phyloP scores from a whole-genome alignment of 2,797 vertebrate genomes.

The Sebastiscus tertius region DNA sequence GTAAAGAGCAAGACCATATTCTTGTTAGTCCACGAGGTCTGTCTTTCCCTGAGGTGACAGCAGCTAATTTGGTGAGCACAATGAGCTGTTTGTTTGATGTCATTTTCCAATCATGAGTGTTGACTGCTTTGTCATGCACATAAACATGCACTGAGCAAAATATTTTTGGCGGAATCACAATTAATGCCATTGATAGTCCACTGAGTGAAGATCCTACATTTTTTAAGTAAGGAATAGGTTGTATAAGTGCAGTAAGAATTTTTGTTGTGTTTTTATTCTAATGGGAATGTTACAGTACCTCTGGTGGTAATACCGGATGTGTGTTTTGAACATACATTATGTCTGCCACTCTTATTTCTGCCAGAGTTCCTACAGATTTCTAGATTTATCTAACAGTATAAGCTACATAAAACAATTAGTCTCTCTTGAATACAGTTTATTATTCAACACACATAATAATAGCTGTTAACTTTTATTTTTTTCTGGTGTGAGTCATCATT shows the following conservation, averaged over 20 bases:
- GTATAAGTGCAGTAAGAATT: background rate
- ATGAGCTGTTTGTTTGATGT: background rate
- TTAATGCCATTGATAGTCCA: background rate
- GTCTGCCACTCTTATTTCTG: no score
- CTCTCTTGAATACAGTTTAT: background rate
- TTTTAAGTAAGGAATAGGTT: background rate
- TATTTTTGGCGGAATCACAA: background rate
- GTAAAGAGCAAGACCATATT: constrained; percentile 96
- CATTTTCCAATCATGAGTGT: background rate
- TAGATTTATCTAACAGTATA: background rate
- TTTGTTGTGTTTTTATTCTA: background rate
- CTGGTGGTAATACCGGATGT: no score
- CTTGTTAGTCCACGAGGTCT: constrained; percentile 94
- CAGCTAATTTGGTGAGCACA: constrained; percentile 91
- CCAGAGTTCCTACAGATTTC: no score
- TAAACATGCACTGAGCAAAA: background rate
- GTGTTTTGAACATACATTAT: no score
- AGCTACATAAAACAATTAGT: background rate
- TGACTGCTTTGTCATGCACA: background rate
- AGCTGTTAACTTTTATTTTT: background rate
- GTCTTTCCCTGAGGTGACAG: constrained; percentile 94
- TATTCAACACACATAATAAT: background rate
- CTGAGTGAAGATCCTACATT: background rate
- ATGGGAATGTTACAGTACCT: background rate
- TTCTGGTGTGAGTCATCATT: background rate